These are phyloP conservation scores for Hippocampus zosterae DNA, from an alignment of 2,113 vertebrate genomes.

Conservation along the genomic window DNA sequence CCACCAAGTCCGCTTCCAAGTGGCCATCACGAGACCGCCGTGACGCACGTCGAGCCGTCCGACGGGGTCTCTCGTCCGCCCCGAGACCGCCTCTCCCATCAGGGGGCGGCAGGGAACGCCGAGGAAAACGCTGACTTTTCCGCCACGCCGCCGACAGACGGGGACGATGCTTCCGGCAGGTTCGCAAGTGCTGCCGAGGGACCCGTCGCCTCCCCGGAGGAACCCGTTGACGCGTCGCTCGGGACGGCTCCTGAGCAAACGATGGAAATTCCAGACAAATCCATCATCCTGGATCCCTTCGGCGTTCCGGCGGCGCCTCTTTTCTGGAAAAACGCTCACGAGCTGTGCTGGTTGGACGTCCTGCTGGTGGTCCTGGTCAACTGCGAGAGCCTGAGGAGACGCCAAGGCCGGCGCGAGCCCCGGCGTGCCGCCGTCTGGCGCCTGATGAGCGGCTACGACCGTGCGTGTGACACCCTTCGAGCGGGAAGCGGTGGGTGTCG, in stretches of 20 bases:
- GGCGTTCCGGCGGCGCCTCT: slow-evolving; percentile 32
- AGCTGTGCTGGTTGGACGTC: slow-evolving; percentile 88
- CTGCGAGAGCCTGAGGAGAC: slow-evolving; percentile 66
- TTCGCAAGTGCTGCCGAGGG: fast-evolving
- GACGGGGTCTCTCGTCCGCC: slow-evolving; percentile 1
- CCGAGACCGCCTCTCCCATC: neutral
- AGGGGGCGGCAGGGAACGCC: neutral
- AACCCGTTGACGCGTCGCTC: neutral
- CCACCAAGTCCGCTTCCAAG: neutral
- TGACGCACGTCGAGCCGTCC: neutral
- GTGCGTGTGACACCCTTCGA: slow-evolving; percentile 61
- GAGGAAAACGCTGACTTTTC: neutral
- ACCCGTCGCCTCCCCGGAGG: neutral
- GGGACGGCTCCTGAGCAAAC: neutral
- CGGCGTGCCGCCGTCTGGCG: slow-evolving; percentile 65
- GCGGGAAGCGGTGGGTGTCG: slow-evolving; percentile 47
- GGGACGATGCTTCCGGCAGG: no score
- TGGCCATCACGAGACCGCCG: slow-evolving; percentile 4
- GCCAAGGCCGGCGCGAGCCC: slow-evolving; percentile 25
- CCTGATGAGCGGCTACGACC: slow-evolving; percentile 72
- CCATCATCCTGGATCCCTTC: neutral
- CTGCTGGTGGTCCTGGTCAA: slow-evolving; percentile 82
- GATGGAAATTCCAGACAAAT: neutral
- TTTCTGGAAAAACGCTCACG: slow-evolving; percentile 81
- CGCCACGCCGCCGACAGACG: no score